phyloP scores from a whole-genome alignment of 2,888 invertebrate genomes.

The Mylabris sibirica region DNA sequence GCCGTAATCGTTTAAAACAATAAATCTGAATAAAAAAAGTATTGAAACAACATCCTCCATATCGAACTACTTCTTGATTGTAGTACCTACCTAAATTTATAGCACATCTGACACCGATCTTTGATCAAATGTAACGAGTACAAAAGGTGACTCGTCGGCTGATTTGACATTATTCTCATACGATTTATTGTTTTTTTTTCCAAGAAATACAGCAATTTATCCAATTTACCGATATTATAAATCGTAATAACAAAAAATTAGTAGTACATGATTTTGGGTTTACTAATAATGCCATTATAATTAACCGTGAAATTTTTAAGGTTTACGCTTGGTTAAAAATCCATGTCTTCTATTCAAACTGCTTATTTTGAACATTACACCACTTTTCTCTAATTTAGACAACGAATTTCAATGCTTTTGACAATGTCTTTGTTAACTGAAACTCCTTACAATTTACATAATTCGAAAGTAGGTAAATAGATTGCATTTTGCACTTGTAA shows the following conservation, averaged over 20 bases:
- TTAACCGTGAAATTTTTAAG: not conserved
- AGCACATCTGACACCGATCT: conserved; percentile 22
- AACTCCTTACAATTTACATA: too few relatives aligned
- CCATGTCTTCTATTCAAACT: not conserved
- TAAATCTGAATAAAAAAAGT: conserved; percentile 19
- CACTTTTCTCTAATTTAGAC: too few relatives aligned
- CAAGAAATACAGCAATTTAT: not conserved
- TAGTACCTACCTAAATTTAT: not conserved
- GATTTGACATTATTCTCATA: not conserved
- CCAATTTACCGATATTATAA: too few relatives aligned
- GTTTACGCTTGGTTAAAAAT: not conserved
- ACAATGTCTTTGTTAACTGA: too few relatives aligned
- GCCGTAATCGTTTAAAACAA: conserved; percentile 22
- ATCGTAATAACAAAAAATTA: not conserved
- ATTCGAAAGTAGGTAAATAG: too few relatives aligned
- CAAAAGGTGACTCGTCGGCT: not conserved
- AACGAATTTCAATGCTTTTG: too few relatives aligned
- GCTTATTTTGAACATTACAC: not conserved
- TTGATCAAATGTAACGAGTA: conserved; percentile 12
- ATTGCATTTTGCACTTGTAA: too few relatives aligned
- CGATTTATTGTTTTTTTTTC: not conserved
- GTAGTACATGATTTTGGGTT: not conserved
- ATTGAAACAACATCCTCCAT: not conserved
- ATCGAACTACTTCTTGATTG: not conserved
- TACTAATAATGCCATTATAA: not conserved